Conservation (phyloP, 2,888 invertebrate genomes). For the Alviniconcha strummeri region DNA sequence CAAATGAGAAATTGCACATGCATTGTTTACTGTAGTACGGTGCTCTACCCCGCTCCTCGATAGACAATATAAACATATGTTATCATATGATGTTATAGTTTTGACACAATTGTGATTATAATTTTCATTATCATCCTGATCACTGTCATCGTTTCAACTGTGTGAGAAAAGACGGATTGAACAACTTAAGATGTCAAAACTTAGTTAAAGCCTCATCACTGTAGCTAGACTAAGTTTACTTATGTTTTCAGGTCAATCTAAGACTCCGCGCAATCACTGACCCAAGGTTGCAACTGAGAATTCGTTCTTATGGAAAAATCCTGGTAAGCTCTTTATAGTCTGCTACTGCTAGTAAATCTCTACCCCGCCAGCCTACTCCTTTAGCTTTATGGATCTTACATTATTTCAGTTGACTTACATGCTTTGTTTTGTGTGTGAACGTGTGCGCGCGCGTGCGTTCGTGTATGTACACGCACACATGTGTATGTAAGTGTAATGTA, state of each 20-base stretch:
- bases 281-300: slow-evolving; percentile 56
- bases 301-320: slow-evolving; percentile 59
- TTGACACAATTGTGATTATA: background rate
- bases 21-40: too few relatives aligned
- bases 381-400: too few relatives aligned
- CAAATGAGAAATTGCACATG: too few relatives aligned
- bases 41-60: too few relatives aligned
- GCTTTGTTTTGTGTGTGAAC: background rate
- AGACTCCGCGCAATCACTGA: slow-evolving; percentile 57
- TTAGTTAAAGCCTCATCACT: too few relatives aligned
- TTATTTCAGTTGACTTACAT: too few relatives aligned
- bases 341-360: background rate
- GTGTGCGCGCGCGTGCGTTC: slow-evolving; percentile 2
- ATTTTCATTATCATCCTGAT: background rate
- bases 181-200: too few relatives aligned
- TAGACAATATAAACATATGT: too few relatives aligned
- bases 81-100: too few relatives aligned
- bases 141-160: background rate
- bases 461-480: background rate
- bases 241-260: slow-evolving; percentile 56
- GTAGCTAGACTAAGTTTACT: background rate
- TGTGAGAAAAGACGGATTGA: too few relatives aligned
- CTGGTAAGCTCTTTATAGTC: slow-evolving; percentile 36
- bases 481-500: too few relatives aligned
- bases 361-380: too few relatives aligned